Percentiles rank a stretch among this genome's conserved stretches.
phyloP scores from a whole-genome alignment of 2,113 vertebrate species.

The Notothenia rossii region DNA sequence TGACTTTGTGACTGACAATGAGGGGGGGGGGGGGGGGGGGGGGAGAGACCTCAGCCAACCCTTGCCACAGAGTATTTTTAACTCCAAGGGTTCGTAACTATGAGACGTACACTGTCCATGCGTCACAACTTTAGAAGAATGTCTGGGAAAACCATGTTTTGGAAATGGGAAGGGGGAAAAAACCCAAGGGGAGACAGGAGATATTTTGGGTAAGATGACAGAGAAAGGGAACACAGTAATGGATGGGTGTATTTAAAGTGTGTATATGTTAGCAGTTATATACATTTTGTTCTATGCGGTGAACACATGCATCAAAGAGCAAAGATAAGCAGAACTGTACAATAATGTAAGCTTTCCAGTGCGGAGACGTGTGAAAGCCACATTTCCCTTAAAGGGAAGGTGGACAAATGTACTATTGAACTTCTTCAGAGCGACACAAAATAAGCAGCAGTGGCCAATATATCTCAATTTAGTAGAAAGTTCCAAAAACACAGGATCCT shows the following conservation, averaged over 20 bases:
- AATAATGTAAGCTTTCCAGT: background rate
- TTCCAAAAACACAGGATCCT: background rate
- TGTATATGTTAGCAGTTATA: background rate
- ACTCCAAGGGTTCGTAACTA: slow-evolving; percentile 42
- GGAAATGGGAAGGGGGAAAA: slow-evolving; percentile 22
- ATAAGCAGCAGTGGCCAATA: background rate
- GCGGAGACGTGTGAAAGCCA: background rate
- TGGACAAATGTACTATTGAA: background rate
- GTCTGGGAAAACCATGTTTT: slow-evolving; percentile 79
- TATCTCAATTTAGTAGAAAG: background rate
- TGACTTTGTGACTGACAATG: slow-evolving; percentile 25
- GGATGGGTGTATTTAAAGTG: slow-evolving; percentile 4
- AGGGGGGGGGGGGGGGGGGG: background rate
- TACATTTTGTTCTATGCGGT: background rate
- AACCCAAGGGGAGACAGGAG: slow-evolving; percentile 19
- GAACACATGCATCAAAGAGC: slow-evolving; percentile 2
- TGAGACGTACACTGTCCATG: slow-evolving; percentile 65
- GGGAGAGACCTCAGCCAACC: slow-evolving; percentile 61
- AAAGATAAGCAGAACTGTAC: background rate
- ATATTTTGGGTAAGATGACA: slow-evolving; percentile 60
- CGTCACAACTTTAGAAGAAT: slow-evolving; percentile 80
- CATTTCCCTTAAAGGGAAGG: no score
- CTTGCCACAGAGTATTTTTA: slow-evolving; percentile 73
- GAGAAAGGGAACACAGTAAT: slow-evolving; percentile 27
- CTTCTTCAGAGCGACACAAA: background rate